Base-by-base conservation (phyloP, 2,888 invertebrate genomes). In the Pyrrhia umbra region DNA sequence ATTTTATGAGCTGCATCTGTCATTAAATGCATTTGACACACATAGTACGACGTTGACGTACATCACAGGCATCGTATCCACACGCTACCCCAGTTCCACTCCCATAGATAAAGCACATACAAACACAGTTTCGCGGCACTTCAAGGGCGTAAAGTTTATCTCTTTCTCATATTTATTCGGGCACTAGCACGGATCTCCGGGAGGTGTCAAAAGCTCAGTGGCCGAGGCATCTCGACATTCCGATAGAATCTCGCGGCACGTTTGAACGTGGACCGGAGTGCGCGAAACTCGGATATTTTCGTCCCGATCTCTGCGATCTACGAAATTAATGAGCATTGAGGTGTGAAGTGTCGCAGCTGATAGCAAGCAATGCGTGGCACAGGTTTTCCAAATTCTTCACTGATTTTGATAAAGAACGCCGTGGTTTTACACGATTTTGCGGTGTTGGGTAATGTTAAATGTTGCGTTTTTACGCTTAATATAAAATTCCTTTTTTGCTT, bases 241-340 rank as follows among this genome's bases (percentile, higher is more conserved):
- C 30, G 84, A 85, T 85, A 82, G 46, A 30, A 85, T 84, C 84
- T 58, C 65, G 75, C 84, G 84, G 84, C 58, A 3, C 55, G 68
- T 88, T 85, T 86, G 84, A 87, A 77, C 79, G 67, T 57, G 73
- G 62, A 60, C 65, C 68, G 61, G 57, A 75, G 79, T 68, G 70
- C 61, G 81, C 80, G 67, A 77, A 84, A 77, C 81, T 62, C 75
- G 70, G 76, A 73, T 78, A 83, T 81, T 84, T 85, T 85, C 80
- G 81, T 75, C 74, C 75, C 81, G 82, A 87, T 88, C 87, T 77
- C 71, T 43, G 40, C 75, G 79, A 88, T 88, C 88, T 84, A 59
- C 62, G 59, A 78, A 85, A 85, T 85, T 87, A 85, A 87, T 87
- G 83, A 85, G 81, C 65, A 8, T 34, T 61, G 68, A 83, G 74